Evolutionary conservation across 2,113 vertebrate genomes (phyloP).

Genomic region (Taurulus bubalis): DNA sequence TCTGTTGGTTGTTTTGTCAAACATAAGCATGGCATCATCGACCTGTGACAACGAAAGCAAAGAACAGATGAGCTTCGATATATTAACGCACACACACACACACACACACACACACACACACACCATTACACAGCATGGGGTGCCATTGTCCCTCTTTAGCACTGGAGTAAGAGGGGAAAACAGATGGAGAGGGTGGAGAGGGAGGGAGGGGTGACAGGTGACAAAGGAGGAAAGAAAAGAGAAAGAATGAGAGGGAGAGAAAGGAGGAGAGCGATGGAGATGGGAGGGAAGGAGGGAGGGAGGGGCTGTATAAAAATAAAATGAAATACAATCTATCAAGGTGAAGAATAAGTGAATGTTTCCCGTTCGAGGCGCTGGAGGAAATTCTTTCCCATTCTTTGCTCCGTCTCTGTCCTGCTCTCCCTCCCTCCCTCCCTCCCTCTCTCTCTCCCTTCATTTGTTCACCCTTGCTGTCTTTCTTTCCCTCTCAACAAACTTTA

Average conservation of each 20-base stretch:
- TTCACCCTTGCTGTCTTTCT: conserved; percentile 67
- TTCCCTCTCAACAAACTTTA: conserved; percentile 80
- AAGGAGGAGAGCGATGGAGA: conserved; percentile 37
- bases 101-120: conserved; percentile 52
- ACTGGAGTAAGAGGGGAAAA: conserved; percentile 69
- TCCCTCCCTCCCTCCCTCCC: conserved; percentile 19
- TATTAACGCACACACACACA: conserved; percentile 34
- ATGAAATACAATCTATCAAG: conserved; percentile 54
- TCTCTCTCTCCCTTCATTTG: conserved; percentile 41
- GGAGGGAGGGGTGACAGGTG: conserved; percentile 75
- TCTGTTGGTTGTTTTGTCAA: conserved; percentile 98
- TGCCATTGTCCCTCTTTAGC: conserved; percentile 79
- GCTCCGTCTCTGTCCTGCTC: conserved; percentile 37
- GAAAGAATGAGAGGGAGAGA: conserved; percentile 43
- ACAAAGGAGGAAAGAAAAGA: conserved; percentile 72
- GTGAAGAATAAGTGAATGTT: conserved; percentile 48
- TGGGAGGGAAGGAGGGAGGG: neutral
- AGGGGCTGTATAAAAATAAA: conserved; percentile 56
- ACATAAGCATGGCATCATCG: conserved; percentile 98
- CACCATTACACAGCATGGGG: conserved; percentile 81
- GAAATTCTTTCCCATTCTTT: conserved; percentile 59
- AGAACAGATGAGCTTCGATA: conserved; percentile 70
- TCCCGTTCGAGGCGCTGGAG: conserved; percentile 27
- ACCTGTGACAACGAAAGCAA: conserved; percentile 85
- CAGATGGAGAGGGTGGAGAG: conserved; percentile 76